Evolutionary conservation across 2,888 invertebrate species (phyloP).

Genomic region (Heteropelma amictum): DNA sequence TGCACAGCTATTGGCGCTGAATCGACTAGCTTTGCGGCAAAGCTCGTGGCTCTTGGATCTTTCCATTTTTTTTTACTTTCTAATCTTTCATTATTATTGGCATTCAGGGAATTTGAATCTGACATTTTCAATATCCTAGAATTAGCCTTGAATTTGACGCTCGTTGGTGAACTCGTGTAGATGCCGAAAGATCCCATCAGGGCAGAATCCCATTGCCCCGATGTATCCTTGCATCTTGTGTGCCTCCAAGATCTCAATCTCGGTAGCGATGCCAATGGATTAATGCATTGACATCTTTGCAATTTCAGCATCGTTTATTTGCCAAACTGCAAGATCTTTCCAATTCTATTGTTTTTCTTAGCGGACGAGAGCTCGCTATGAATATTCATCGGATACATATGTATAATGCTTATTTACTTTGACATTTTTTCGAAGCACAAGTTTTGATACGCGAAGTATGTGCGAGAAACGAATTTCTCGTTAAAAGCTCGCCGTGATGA

Average conservation of each 20-base stretch:
- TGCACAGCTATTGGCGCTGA: conserved; percentile 73
- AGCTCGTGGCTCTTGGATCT: conserved; percentile 51
- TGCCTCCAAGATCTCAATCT: conserved; percentile 49
- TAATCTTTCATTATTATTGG: neutral
- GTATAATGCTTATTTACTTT: no score
- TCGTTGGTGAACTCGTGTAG: conserved; percentile 10
- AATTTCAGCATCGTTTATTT: conserved; percentile 53
- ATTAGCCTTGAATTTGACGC: conserved; percentile 14
- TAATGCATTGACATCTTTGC: conserved; percentile 46
- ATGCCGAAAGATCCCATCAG: neutral
- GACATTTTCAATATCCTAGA: conserved; percentile 3
- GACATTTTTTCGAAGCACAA: no score
- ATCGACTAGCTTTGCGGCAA: conserved; percentile 71
- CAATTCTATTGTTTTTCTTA: neutral
- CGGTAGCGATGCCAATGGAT: conserved; percentile 29
- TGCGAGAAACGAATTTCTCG: no score
- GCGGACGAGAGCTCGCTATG: no score
- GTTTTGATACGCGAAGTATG: no score
- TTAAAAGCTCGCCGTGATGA: no score
- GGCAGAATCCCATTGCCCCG: conserved; percentile 1
- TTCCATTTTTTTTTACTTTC: neutral
- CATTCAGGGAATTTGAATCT: neutral
- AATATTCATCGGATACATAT: no score
- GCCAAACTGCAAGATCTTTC: conserved; percentile 50
- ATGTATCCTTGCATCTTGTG: conserved; percentile 28